Base-by-base conservation (phyloP, 2,113 vertebrate species). In the Neomonachus schauinslandi region DNA sequence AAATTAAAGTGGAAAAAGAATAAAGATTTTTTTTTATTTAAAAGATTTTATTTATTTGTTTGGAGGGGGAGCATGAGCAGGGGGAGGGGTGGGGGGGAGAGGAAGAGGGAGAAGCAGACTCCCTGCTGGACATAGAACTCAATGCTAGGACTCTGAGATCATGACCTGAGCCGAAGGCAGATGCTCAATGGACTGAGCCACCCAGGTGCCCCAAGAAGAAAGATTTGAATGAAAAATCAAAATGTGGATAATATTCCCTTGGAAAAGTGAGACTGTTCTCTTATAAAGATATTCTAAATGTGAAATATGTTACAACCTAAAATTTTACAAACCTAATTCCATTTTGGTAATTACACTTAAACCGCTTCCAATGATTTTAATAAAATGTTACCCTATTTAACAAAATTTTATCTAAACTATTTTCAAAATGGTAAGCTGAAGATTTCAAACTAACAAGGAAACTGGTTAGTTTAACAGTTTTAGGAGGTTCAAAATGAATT, bases 381-480 rank as follows among this genome's bases (percentile, higher is more conserved):
- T 28, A 83, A 89, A 72, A 67, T 11, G 1, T 16, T 24, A 22
- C 8, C 12, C 26, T 2, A 14, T 31, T 69, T 67, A 18, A 36
- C 63, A 65, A 33, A 36, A 82, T 18, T 67, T 67, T n/a, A 42
- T 72, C 51, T 36, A 53, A 77, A 22, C 26, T 2, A 19, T 14
- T 63, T 93, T 36, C 15, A 83, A 85, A 87, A 59, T 3, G 7
- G 26, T 16, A 71, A 61, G 33, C n/a, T 67, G 11, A 46, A 69
- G 63, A 71, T n/a, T 95, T 72, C 10, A 42, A 15, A 33, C 1
- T 4, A 11, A 57, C 46, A 6, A 63, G 76, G 61, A 74, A 39
- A 77, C 7, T 4, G 6, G 28, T 42, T 1, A 49, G 65, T 16
- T 1, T 4, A 8, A 33, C 1, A 31, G 46, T 5, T 33, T 31